phyloP scores from a whole-genome alignment of 2,113 vertebrate genomes.

The Osmerus eperlanus region DNA sequence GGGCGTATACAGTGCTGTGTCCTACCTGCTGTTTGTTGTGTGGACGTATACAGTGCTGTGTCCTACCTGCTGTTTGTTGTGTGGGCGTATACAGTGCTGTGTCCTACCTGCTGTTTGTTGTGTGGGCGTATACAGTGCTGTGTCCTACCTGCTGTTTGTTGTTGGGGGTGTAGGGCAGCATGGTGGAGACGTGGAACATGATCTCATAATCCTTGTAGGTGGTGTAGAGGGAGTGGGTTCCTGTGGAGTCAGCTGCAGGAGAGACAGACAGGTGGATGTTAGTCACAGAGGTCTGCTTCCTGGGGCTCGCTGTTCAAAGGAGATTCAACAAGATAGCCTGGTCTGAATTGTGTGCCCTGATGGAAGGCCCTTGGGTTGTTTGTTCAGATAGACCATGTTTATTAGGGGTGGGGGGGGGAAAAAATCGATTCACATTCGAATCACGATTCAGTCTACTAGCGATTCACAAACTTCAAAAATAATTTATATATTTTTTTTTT shows the following conservation, averaged over 20 bases:
- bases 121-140: not conserved
- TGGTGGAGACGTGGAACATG: constrained; percentile 78
- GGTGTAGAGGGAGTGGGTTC: constrained; percentile 74
- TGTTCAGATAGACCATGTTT: too few relatives aligned
- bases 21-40: not conserved
- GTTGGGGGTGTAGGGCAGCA: constrained; percentile 97
- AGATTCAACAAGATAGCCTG: too few relatives aligned
- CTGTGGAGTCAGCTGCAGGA: constrained; percentile 70
- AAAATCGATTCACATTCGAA: too few relatives aligned
- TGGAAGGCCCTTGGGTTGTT: too few relatives aligned
- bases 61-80: not conserved
- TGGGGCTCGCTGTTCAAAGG: too few relatives aligned
- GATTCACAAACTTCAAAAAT: too few relatives aligned
- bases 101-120: not conserved
- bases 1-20: not conserved
- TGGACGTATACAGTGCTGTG: not conserved
- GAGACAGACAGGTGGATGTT: constrained; percentile 1
- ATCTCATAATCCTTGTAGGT: constrained; percentile 74
- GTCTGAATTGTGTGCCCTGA: too few relatives aligned
- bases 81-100: not conserved
- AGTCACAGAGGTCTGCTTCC: not conserved
- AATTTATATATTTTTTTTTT: too few relatives aligned
- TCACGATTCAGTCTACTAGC: too few relatives aligned
- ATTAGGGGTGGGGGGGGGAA: too few relatives aligned
- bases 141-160: constrained; percentile 94